Conservation (phyloP, 1,140 invertebrate genomes). For the Melanaphis sacchari region DNA sequence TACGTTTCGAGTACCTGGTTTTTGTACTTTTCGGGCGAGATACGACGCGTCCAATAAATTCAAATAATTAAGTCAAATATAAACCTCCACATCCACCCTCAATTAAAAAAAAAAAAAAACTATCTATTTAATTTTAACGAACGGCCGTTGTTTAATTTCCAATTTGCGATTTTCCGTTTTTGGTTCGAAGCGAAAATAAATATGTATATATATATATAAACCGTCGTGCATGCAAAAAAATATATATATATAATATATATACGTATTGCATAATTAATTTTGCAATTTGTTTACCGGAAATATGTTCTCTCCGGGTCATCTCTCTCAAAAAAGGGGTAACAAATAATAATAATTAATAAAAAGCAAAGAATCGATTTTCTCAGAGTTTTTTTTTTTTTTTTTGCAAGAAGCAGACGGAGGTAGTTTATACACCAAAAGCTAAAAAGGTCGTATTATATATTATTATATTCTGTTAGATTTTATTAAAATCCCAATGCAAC, state of each 20-base stretch:
- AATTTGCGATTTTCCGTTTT: not conserved
- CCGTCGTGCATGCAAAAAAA: not conserved
- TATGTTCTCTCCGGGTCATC: not conserved
- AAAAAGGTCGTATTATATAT: not conserved
- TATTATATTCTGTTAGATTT: not conserved
- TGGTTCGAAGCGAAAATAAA: not conserved
- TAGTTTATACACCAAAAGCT: not conserved
- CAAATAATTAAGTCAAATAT: not conserved
- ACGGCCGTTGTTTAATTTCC: not conserved
- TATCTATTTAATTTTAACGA: not conserved
- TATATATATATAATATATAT: not conserved
- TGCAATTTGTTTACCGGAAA: not conserved
- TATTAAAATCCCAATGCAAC: not conserved
- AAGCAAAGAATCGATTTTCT: not conserved
- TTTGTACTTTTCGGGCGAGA: not conserved
- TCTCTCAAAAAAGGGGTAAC: not conserved
- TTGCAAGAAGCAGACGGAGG: too few relatives aligned
- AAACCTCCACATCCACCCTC: not conserved
- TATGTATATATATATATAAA: not conserved
- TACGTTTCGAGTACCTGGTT: not conserved
- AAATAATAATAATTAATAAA: not conserved
- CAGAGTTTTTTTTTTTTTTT: not conserved
- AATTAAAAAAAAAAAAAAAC: not conserved
- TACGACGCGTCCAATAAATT: not conserved
- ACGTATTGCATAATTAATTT: not conserved